These are phyloP conservation scores for Sapayoa aenigma DNA, from an alignment of 2,113 vertebrate species.

Conservation along the genomic window DNA sequence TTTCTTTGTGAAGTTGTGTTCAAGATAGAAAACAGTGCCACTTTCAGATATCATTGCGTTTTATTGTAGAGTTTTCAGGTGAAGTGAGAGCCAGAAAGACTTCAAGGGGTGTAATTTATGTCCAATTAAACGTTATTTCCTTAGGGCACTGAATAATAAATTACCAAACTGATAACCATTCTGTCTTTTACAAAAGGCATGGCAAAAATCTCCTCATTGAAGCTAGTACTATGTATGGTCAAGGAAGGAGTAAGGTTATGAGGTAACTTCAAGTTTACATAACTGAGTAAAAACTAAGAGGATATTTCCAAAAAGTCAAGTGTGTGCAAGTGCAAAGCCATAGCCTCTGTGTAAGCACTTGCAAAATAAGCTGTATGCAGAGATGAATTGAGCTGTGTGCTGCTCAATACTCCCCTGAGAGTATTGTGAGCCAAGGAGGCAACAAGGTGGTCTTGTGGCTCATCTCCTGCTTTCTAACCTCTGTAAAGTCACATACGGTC, in stretches of 20 bases:
- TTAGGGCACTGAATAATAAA: neutral
- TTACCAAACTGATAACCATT: neutral
- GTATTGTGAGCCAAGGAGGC: neutral
- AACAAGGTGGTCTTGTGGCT: neutral
- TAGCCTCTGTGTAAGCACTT: neutral
- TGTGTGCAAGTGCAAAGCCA: neutral
- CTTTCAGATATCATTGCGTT: neutral
- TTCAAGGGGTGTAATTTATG: neutral
- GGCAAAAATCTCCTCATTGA: neutral
- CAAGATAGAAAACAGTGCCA: neutral
- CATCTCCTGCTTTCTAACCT: neutral
- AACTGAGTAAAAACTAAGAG: neutral
- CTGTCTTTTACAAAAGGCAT: neutral
- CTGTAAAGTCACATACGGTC: rapidly evolving
- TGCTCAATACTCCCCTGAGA: neutral
- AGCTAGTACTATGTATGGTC: neutral
- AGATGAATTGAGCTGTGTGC: rapidly evolving
- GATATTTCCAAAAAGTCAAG: neutral
- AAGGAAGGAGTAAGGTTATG: neutral
- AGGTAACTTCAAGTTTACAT: neutral
- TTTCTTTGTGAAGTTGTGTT: neutral
- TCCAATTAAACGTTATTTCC: neutral
- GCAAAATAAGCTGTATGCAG: neutral
- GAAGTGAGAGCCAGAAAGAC: neutral
- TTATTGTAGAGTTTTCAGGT: neutral